These are phyloP conservation scores for Ostrea denselamellosa DNA, from an alignment of 1,140 invertebrate species.

Conservation along the genomic window DNA sequence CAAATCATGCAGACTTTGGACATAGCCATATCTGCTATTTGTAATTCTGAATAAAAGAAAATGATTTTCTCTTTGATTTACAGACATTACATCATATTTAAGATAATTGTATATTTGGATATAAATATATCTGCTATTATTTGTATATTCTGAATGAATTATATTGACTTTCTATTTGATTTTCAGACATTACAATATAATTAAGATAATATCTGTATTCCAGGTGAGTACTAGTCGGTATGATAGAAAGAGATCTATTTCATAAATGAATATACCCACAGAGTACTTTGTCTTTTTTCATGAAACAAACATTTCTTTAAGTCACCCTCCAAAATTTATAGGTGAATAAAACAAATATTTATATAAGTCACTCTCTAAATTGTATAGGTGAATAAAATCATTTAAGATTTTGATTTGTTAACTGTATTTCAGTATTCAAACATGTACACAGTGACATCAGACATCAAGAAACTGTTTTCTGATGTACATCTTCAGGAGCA, in stretches of 20 bases:
- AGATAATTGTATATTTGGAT: constrained; percentile 84
- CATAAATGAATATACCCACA: too few relatives aligned
- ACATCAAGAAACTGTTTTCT: constrained; percentile 83
- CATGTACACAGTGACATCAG: constrained; percentile 93
- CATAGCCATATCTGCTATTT: too few relatives aligned
- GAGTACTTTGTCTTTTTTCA: too few relatives aligned
- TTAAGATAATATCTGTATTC: constrained; percentile 91
- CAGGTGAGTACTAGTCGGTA: constrained; percentile 79
- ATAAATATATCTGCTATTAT: too few relatives aligned
- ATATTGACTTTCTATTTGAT: not conserved
- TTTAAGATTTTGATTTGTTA: not conserved
- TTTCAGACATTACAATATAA: constrained; percentile 86
- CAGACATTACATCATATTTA: constrained; percentile 87
- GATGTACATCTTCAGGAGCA: constrained; percentile 86
- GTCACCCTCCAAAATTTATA: too few relatives aligned
- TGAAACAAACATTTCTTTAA: too few relatives aligned
- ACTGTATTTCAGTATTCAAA: constrained; percentile 82
- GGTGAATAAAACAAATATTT: too few relatives aligned
- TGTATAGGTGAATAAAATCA: not conserved
- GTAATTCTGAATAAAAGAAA: not conserved
- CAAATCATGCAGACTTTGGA: too few relatives aligned
- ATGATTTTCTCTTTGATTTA: constrained; percentile 51
- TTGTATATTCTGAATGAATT: not conserved
- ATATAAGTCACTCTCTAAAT: too few relatives aligned
- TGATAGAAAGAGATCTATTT: too few relatives aligned